Evolutionary conservation across 2,113 vertebrate genomes (phyloP).

Genomic region (Leptobrachium ailaonicum): DNA sequence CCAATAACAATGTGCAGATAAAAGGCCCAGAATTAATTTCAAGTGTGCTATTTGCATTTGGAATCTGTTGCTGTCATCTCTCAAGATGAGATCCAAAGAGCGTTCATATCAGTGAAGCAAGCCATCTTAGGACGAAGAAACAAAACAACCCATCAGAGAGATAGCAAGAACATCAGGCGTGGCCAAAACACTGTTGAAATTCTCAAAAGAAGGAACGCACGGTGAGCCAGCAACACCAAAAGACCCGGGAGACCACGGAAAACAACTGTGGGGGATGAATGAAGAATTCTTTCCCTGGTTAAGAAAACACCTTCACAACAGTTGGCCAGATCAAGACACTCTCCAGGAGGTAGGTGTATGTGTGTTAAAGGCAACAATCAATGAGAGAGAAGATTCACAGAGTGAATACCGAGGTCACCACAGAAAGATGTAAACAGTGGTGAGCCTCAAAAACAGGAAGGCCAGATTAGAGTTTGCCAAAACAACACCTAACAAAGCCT

Average conservation of each 20-base stretch:
- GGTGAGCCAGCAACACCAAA: slow-evolving; percentile 9
- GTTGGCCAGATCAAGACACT: slow-evolving; percentile 47
- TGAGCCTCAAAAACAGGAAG: slow-evolving; percentile 7
- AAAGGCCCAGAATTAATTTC: neutral
- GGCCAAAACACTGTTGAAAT: neutral
- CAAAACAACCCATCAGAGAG: neutral
- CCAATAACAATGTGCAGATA: neutral
- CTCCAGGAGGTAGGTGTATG: slow-evolving; percentile 11
- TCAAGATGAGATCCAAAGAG: neutral
- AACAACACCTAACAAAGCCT: neutral
- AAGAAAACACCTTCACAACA: slow-evolving; percentile 13
- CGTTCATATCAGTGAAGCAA: neutral
- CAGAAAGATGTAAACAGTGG: neutral
- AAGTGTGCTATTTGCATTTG: neutral
- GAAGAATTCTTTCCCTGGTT: slow-evolving; percentile 33
- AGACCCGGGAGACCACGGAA: slow-evolving; percentile 1
- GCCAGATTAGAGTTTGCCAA: neutral
- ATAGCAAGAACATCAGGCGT: neutral
- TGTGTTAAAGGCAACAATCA: neutral
- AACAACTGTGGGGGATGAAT: neutral
- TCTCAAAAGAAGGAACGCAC: slow-evolving; percentile 4
- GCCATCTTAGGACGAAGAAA: neutral
- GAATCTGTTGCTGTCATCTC: neutral
- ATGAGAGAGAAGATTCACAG: slow-evolving; percentile 8
- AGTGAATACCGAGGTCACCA: slow-evolving; percentile 4